Evolutionary conservation across 2,797 vertebrate species (phyloP), one percentile per base, ranked within the genome.

Genomic region (Acanthiza pusilla): DNA sequence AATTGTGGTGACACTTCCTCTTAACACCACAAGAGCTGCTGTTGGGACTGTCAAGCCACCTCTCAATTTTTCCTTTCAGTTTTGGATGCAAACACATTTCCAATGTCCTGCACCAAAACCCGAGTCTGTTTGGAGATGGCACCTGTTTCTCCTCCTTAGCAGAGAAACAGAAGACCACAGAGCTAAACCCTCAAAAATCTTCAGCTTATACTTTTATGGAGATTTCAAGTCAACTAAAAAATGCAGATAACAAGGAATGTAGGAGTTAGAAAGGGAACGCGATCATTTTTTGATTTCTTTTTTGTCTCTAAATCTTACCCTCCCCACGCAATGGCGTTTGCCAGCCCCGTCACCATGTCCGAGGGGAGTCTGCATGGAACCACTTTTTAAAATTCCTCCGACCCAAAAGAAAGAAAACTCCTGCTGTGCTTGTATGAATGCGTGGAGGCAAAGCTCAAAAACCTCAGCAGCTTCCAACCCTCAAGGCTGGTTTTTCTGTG

Each of bases 401-500:
- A 77, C 80, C 85, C 91, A 74, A 94, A 89, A 94, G 91, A 94
- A 92, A 93, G 89, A 94, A 95, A 88, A 82, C 89, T 89, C 91
- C 93, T 96, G 95, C 92, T 96, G 95, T 95, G 94, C 93, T 94
- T 95, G 83, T 94, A 94, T 94, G 94, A 96, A 96, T 94, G 93
- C 84, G 32, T 38, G 53, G 85, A 92, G 88, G 93, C 96, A 95
- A 95, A 92, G 94, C 83, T 93, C 96, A 95, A 81, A 94, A 94
- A 70, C 83, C 67, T 96, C 95, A 94, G 88, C 93, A 93, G 91
- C 96, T 94, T 96, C 93, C 93, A 96, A 40, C 94, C 94, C 96
- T 96, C 95, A 89, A 96, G 95, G 93, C 96, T 91, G 91, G 3
- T 89, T 96, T 96, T 96, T 93, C 88, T 94, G 96, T 84, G 96